These are phyloP conservation scores for Gymnobelideus leadbeateri DNA, from an alignment of 2,113 vertebrate genomes.

Conservation along the genomic window DNA sequence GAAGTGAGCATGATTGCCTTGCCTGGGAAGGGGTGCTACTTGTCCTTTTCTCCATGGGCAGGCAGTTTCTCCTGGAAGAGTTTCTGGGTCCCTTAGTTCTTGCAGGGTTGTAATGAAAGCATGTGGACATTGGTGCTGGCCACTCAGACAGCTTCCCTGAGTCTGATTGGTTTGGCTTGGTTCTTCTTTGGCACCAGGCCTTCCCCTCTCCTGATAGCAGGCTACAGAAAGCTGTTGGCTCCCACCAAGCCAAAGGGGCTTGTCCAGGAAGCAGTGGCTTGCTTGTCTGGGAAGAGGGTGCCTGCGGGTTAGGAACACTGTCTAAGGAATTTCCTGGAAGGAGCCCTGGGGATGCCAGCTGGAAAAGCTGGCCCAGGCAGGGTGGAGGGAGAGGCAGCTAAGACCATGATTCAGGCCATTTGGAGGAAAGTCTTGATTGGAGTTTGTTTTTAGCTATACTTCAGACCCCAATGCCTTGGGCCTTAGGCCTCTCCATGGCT, in stretches of 20 bases:
- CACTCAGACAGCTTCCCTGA: neutral
- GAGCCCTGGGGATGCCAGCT: conserved; percentile 26
- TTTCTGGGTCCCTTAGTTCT: too few relatives aligned
- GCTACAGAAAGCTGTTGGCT: neutral
- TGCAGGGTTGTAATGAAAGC: conserved; percentile 1
- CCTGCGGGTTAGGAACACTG: neutral
- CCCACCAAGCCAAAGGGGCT: neutral
- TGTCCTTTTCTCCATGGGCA: too few relatives aligned
- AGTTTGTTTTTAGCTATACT: neutral
- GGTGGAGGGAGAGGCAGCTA: too few relatives aligned
- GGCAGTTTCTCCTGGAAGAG: too few relatives aligned
- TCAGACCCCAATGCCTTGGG: too few relatives aligned
- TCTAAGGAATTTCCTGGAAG: conserved; percentile 15
- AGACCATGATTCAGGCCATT: neutral
- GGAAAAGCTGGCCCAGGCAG: neutral
- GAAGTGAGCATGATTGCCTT: too few relatives aligned
- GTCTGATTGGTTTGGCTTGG: neutral
- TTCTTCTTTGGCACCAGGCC: neutral
- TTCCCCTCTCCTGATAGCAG: neutral
- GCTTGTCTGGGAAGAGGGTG: conserved; percentile 28
- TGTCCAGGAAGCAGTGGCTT: neutral
- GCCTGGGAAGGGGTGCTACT: too few relatives aligned
- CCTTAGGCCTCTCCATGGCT: neutral
- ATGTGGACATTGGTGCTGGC: neutral
- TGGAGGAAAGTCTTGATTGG: neutral